phyloP scores from a whole-genome alignment of 2,888 invertebrate species.

The Apamea crenata region DNA sequence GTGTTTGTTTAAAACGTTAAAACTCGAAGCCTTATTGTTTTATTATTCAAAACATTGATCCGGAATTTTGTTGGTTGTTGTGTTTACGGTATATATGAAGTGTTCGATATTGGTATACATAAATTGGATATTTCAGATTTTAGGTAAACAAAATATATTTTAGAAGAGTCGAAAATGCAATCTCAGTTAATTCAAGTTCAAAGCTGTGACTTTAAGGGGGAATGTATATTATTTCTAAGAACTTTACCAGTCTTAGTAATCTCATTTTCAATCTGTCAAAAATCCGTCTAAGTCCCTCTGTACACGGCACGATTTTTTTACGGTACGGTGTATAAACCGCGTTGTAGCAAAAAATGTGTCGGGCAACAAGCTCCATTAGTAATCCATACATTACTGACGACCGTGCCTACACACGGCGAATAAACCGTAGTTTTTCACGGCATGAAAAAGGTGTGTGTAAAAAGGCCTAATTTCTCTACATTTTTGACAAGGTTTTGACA shows the following conservation, averaged over 20 bases:
- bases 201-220: neutral
- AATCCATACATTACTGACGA: too few relatives aligned
- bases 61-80: slow-evolving; percentile 10
- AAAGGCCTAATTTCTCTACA: neutral
- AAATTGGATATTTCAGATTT: neutral
- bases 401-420: too few relatives aligned
- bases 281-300: too few relatives aligned
- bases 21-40: slow-evolving; percentile 6
- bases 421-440: too few relatives aligned
- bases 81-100: neutral
- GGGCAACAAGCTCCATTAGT: too few relatives aligned
- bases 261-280: too few relatives aligned
- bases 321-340: too few relatives aligned
- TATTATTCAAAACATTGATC: slow-evolving; percentile 22
- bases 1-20: slow-evolving; percentile 25
- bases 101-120: neutral
- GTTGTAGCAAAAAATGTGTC: too few relatives aligned
- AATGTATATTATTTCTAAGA: neutral
- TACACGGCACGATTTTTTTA: too few relatives aligned
- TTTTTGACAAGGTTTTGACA: neutral
- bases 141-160: neutral
- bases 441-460: too few relatives aligned
- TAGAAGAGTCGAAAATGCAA: neutral
- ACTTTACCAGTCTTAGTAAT: neutral
- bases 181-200: neutral